phyloP scores from a whole-genome alignment of 2,888 invertebrate genomes.

The Isoperla grammatica region DNA sequence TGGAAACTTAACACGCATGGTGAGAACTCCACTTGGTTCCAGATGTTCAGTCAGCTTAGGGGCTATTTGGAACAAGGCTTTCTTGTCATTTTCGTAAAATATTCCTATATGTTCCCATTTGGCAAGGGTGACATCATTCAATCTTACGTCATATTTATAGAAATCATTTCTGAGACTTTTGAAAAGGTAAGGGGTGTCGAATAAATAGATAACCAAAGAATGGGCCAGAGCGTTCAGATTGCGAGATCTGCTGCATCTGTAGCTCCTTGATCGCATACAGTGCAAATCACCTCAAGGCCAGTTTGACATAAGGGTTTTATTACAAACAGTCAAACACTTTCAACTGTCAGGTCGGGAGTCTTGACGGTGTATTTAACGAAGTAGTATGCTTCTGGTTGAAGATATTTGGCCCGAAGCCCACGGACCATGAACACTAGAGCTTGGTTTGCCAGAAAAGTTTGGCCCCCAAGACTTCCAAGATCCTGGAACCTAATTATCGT shows the following conservation, averaged over 20 bases:
- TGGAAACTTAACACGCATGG: background rate
- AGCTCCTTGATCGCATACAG: constrained; percentile 23
- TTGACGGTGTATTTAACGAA: constrained; percentile 19
- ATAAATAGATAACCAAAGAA: constrained; percentile 18
- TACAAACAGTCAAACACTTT: constrained; percentile 6
- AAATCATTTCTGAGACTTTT: constrained; percentile 19
- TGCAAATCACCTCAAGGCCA: constrained; percentile 19
- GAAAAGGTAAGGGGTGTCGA: constrained; percentile 20
- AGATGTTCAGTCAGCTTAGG: background rate
- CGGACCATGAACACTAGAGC: constrained; percentile 23
- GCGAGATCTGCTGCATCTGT: constrained; percentile 4
- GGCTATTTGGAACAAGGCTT: background rate
- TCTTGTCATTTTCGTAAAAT: background rate
- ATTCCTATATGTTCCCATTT: background rate
- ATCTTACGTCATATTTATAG: background rate
- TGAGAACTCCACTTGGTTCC: background rate
- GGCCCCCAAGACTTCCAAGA: constrained; percentile 13
- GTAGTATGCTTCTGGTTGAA: constrained; percentile 20
- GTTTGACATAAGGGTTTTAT: background rate
- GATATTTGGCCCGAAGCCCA: constrained; percentile 16
- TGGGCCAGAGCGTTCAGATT: background rate
- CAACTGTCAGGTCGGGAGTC: constrained; percentile 4
- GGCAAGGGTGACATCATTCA: background rate
- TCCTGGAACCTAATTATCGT: constrained; percentile 21
- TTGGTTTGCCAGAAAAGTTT: constrained; percentile 13